Base-by-base conservation (phyloP, 2,113 vertebrate species). In the Gadus chalcogrammus region DNA sequence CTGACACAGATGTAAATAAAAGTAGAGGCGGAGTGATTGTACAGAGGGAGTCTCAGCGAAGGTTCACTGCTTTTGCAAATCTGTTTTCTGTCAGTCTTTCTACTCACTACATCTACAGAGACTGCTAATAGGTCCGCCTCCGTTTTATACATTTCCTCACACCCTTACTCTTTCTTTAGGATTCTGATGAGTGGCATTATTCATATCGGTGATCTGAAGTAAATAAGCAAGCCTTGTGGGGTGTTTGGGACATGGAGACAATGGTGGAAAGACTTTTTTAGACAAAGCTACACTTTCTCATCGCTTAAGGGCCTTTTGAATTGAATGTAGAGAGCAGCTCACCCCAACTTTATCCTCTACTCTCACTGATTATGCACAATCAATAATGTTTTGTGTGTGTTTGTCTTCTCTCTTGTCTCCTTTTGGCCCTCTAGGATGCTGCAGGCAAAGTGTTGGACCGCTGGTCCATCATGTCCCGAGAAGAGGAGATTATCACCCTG, bases 401-500 rank as follows among this genome's bases (percentile, higher is more conserved):
- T 92, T 95, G 89, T 95, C 90, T 94, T 93, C 93, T 92, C 93
- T 93, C 85, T 94, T 93, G 65, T 85, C 75, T 85, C 75, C 76
- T 83, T 74, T 83, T 93, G 93, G 94, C 90, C 90, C 90, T 94
- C 75, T 92, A 99, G 97, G 97, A 99, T 91, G 92, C 96, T 95
- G 97, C 96, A 86, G 97, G 97, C 94, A 99, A 99, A 92, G 97
- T 99, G 89, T 91, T 99, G 91, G 97, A 99, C 93, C 96, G 97
- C 86, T 99, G 97, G 97, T 94, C 94, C 89, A 99, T 99, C 91
- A 99, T 99, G 97, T 99, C 97, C 85, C 92, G 97, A 85, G 97
- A 99, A 94, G 97, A 99, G 81, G 97, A 99, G 91, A 99, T 99
- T 90, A 99, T 99, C 91, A 99, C 97, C 91, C 94, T 99, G 87